phyloP scores from a whole-genome alignment of 2,797 vertebrate species.

The Urophycis tenuis region DNA sequence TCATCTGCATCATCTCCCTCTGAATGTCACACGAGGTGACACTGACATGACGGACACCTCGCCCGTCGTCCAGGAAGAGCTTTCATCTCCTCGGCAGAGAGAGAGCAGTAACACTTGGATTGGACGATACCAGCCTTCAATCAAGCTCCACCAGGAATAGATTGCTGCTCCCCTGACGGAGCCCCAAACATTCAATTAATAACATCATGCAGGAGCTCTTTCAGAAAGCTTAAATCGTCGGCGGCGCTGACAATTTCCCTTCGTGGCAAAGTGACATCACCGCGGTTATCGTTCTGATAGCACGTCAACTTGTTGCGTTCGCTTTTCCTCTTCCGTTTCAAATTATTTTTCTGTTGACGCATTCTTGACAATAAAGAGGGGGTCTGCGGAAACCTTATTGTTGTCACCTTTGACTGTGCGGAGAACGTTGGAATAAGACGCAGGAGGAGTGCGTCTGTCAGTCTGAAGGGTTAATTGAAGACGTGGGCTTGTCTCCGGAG shows the following conservation, averaged over 20 bases:
- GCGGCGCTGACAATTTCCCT: background rate
- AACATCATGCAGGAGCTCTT: background rate
- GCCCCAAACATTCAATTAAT: background rate
- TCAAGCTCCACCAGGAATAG: background rate
- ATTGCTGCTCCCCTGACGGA: background rate
- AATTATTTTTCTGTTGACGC: no score
- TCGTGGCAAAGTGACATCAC: background rate
- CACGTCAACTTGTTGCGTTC: no score
- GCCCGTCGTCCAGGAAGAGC: background rate
- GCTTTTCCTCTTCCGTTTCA: no score
- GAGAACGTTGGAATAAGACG: background rate
- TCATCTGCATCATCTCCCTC: background rate
- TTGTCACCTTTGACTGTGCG: background rate
- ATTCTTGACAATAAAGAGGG: no score
- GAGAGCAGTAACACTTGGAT: background rate
- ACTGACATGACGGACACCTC: background rate
- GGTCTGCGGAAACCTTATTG: background rate
- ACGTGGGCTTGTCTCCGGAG: slow-evolving; percentile 28
- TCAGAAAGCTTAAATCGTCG: background rate
- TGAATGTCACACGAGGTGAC: background rate
- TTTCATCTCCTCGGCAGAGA: background rate
- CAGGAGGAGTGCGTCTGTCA: slow-evolving; percentile 14
- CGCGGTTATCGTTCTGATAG: no score
- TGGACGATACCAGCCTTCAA: background rate
- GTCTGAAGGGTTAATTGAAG: slow-evolving; percentile 31